These are phyloP conservation scores for Agrenia bidenticulata DNA, from an alignment of 2,888 invertebrate genomes.

Conservation along the genomic window DNA sequence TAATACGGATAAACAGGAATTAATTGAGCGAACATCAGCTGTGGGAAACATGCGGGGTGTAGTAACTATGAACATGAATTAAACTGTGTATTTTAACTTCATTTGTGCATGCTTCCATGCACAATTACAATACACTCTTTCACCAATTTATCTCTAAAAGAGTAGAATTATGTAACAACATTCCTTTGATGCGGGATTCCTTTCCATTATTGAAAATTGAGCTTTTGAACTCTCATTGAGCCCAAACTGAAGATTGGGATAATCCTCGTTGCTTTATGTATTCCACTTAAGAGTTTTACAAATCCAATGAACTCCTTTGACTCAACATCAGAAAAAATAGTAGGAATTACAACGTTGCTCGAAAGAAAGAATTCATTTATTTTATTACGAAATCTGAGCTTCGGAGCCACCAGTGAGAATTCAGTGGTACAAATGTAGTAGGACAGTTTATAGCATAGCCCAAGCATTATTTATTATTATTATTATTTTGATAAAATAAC, in stretches of 20 bases:
- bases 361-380: too few species aligned
- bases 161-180: not conserved
- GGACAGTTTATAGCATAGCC: too few species aligned
- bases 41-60: constrained; percentile 3
- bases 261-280: too few species aligned
- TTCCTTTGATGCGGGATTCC: not conserved
- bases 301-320: not conserved
- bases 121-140: constrained; percentile 1
- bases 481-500: too few species aligned
- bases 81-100: constrained; percentile 4
- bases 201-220: not conserved
- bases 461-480: too few species aligned
- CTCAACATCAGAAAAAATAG: too few species aligned
- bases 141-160: not conserved
- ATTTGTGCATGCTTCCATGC: not conserved
- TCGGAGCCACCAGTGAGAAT: too few species aligned
- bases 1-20: not conserved
- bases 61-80: not conserved
- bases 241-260: too few species aligned
- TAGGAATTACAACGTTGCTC: too few species aligned
- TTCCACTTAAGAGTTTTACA: not conserved
- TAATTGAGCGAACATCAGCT: constrained; percentile 4
- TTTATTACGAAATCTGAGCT: too few species aligned
- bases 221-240: too few species aligned
- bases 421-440: too few species aligned